phyloP scores from a whole-genome alignment of 2,888 invertebrate genomes.

The Melangyna quadrimaculata region DNA sequence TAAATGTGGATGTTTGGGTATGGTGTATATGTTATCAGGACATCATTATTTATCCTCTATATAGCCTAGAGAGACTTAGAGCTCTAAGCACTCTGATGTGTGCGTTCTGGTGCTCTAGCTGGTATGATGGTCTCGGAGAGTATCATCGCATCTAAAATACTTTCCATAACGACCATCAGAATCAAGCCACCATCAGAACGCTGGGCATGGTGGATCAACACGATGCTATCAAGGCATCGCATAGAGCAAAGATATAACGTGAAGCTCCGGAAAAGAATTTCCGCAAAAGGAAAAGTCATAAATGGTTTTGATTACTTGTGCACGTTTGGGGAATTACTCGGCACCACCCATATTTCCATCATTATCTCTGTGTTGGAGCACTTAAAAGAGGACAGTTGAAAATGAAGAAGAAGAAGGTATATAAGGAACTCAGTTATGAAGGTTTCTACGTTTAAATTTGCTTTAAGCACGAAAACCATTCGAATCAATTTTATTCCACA shows the following conservation, averaged over 20 bases:
- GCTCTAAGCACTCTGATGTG: conserved; percentile 16
- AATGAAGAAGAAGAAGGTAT: not conserved
- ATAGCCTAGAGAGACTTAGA: conserved; percentile 30
- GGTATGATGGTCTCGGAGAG: conserved; percentile 7
- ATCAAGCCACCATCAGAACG: not conserved
- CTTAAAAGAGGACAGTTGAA: not conserved
- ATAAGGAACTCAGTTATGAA: too few relatives aligned
- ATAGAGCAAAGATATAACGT: conserved; percentile 36
- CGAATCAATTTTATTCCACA: conserved; percentile 24
- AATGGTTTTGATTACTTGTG: conserved; percentile 69
- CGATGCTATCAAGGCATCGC: conserved; percentile 19
- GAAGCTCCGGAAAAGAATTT: conserved; percentile 55
- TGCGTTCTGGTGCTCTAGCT: not conserved
- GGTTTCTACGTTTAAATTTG: not conserved
- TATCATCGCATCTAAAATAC: conserved; percentile 41
- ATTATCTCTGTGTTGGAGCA: not conserved
- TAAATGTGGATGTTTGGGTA: not conserved
- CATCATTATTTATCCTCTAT: conserved; percentile 60
- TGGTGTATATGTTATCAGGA: conserved; percentile 34
- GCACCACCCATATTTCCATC: not conserved
- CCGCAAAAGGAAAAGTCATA: conserved; percentile 54
- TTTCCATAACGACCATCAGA: conserved; percentile 45
- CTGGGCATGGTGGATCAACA: conserved; percentile 34
- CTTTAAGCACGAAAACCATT: conserved; percentile 18
- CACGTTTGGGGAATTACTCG: conserved; percentile 60